A percentile compares a stretch with the other conserved stretches of the same genome.
phyloP scores from a whole-genome alignment of 2,113 vertebrate species.

The Eptesicus fuscus region DNA sequence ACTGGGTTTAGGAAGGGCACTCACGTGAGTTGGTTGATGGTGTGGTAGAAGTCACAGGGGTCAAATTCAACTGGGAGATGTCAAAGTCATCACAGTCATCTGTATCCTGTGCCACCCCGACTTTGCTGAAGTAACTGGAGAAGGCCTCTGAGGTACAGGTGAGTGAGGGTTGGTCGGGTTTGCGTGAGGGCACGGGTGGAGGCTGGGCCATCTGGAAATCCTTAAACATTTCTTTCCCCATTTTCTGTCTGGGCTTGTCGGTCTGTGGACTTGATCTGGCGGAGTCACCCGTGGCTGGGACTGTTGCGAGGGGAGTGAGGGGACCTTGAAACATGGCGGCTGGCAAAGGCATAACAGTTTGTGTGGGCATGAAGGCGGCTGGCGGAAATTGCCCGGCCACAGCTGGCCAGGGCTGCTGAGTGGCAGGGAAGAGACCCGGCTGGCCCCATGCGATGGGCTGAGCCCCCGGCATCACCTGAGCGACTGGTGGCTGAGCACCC shows the following conservation, averaged over 20 bases:
- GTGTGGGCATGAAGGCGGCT: constrained; percentile 97
- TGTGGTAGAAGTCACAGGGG: constrained; percentile 97
- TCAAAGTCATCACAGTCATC: constrained; percentile 99
- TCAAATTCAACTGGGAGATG: constrained; percentile 99
- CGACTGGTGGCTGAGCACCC: constrained; percentile 85
- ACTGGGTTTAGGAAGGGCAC: constrained; percentile 51
- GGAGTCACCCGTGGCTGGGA: constrained; percentile 88
- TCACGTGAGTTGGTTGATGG: constrained; percentile 99
- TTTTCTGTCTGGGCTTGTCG: constrained; percentile 90
- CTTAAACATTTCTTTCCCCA: constrained; percentile 97
- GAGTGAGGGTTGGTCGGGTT: constrained; percentile 92
- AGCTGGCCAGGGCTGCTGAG: constrained; percentile 97
- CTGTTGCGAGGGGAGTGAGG: constrained; percentile 87
- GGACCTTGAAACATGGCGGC: constrained; percentile 97
- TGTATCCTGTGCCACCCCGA: constrained; percentile 95
- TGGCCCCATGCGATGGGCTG: constrained; percentile 97
- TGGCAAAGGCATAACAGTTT: constrained; percentile 95
- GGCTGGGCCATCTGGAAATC: constrained; percentile 98
- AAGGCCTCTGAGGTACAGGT: constrained; percentile 97
- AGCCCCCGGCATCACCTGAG: constrained; percentile 96
- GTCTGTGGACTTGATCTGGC: constrained; percentile 92
- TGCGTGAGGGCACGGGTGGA: constrained; percentile 92
- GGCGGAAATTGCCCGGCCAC: constrained; percentile 96
- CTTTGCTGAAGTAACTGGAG: constrained; percentile 97
- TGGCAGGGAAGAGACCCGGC: constrained; percentile 93